Evolutionary conservation across 2,797 vertebrate species (phyloP).

Genomic region (Pyrocephalus nanus): DNA sequence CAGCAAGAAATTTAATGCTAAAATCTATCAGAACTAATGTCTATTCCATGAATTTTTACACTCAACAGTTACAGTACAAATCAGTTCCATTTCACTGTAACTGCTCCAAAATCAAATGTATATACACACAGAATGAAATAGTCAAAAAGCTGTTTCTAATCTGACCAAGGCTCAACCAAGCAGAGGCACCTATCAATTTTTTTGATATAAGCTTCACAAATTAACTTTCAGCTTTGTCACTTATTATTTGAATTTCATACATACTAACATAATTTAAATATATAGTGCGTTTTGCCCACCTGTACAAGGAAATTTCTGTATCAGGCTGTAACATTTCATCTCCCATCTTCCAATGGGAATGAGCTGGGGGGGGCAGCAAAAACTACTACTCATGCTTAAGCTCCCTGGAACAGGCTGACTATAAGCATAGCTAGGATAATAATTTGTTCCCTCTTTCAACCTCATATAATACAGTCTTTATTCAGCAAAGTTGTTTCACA

Average conservation of each 20-base stretch:
- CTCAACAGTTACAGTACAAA: not conserved
- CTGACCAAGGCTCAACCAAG: not conserved
- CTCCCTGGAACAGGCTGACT: conserved; percentile 58
- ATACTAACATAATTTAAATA: not conserved
- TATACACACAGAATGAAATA: not conserved
- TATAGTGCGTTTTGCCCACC: not conserved
- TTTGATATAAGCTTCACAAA: not conserved
- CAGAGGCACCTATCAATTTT: not conserved
- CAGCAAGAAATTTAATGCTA: not conserved
- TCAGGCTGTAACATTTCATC: not conserved
- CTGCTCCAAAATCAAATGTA: not conserved
- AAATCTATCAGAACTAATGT: not conserved
- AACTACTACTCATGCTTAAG: conserved; percentile 43
- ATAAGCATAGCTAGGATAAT: conserved; percentile 58
- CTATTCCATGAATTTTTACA: not conserved
- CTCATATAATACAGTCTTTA: conserved; percentile 78
- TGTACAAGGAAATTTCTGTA: not conserved
- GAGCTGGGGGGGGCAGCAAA: not conserved
- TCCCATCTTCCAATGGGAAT: not conserved
- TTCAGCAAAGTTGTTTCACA: conserved; percentile 77
- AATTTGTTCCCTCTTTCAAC: conserved; percentile 73
- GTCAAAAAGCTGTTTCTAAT: not conserved
- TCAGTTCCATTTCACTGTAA: not conserved
- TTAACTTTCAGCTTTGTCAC: not conserved
- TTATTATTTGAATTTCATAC: not conserved